Evolutionary conservation across 2,888 invertebrate genomes (phyloP).

Genomic region (Meteorus colon): DNA sequence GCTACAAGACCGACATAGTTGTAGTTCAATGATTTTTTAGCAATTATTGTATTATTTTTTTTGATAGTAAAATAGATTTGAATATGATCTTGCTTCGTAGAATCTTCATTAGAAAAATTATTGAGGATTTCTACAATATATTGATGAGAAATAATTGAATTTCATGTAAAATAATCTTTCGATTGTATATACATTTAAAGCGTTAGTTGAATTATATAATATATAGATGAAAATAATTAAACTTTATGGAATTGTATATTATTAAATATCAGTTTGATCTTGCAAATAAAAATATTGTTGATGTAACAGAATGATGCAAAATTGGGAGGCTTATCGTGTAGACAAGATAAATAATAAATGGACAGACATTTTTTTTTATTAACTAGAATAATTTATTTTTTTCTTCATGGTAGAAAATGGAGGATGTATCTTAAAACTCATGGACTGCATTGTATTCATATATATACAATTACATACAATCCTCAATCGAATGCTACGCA

Average conservation of each 20-base stretch:
- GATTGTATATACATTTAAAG: background rate
- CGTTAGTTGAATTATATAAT: background rate
- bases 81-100: background rate
- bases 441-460: slow-evolving; percentile 72
- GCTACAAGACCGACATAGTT: slow-evolving; percentile 63
- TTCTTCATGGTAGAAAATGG: slow-evolving; percentile 73
- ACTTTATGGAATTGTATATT: background rate
- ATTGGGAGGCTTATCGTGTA: background rate
- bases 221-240: background rate
- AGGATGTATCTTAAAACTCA: slow-evolving; percentile 72
- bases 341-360: slow-evolving; percentile 34
- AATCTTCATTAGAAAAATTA: slow-evolving; percentile 6
- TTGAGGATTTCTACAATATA: background rate
- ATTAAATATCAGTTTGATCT: background rate
- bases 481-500: slow-evolving; percentile 72
- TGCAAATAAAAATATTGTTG: slow-evolving; percentile 5
- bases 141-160: background rate
- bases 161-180: background rate
- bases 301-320: slow-evolving; percentile 3
- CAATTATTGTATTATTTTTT: background rate
- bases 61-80: background rate
- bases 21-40: slow-evolving; percentile 1
- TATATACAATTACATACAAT: slow-evolving; percentile 72
- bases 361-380: slow-evolving; percentile 67
- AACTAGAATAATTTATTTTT: slow-evolving; percentile 74